Percentiles rank a stretch among this genome's conserved stretches.
Evolutionary conservation across 2,888 invertebrate genomes (phyloP).

Genomic region (Buathra laborator): DNA sequence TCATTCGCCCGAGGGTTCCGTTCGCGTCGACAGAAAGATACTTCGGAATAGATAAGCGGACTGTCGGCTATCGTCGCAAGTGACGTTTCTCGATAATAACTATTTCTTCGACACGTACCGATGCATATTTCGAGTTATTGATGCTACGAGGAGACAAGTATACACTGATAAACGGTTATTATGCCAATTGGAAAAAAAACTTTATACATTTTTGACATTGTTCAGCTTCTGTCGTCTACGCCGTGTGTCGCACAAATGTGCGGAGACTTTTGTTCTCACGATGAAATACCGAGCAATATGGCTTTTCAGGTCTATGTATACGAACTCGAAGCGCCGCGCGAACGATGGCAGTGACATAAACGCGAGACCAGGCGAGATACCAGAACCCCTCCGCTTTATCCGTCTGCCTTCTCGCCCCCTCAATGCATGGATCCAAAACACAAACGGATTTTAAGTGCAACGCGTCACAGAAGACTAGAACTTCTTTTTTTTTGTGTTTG

Average conservation of each 20-base stretch:
- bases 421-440: not conserved
- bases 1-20: slow-evolving; percentile 37
- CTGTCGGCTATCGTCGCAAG: slow-evolving; percentile 20
- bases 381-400: slow-evolving; percentile 47
- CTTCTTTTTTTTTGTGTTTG: slow-evolving; percentile 74
- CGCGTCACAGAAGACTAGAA: not conserved
- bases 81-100: slow-evolving; percentile 3
- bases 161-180: not conserved
- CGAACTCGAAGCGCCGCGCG: not conserved
- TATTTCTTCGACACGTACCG: not conserved
- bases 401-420: not conserved
- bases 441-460: slow-evolving; percentile 14
- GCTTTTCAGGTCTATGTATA: not conserved
- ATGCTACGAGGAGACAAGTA: not conserved
- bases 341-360: slow-evolving; percentile 46
- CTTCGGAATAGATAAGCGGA: slow-evolving; percentile 74
- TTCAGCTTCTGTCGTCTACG: not conserved
- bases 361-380: slow-evolving; percentile 57
- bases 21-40: slow-evolving; percentile 77
- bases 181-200: not conserved
- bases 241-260: not conserved
- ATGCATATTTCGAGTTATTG: not conserved
- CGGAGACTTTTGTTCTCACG: slow-evolving; percentile 13
- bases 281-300: not conserved
- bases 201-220: not conserved